Conservation (phyloP, 2,888 invertebrate genomes). For the Deilephila elpenor region DNA sequence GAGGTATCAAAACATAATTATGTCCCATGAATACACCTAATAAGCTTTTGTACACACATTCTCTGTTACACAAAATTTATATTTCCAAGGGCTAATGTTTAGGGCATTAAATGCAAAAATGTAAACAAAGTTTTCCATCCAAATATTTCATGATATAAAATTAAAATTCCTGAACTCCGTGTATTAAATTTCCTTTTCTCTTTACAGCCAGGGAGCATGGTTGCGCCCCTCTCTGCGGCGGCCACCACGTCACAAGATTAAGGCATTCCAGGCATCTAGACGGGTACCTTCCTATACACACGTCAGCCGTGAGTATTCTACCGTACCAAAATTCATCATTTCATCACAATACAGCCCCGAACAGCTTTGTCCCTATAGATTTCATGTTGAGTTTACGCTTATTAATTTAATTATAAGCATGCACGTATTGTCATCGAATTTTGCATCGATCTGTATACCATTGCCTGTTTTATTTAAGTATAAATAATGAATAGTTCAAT, state of each 20-base stretch:
- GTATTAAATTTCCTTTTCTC: slow-evolving; percentile 23
- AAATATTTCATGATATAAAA: slow-evolving; percentile 2
- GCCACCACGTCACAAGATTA: slow-evolving; percentile 77
- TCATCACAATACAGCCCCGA: slow-evolving; percentile 53
- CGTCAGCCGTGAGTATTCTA: slow-evolving; percentile 71
- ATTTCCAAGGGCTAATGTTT: not conserved
- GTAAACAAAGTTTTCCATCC: not conserved
- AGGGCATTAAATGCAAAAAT: not conserved
- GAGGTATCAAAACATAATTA: too few species aligned
- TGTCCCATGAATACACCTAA: too few species aligned
- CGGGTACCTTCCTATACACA: slow-evolving; percentile 65
- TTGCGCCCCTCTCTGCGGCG: slow-evolving; percentile 33
- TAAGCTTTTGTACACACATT: not conserved
- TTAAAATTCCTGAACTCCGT: slow-evolving; percentile 23
- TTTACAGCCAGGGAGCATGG: slow-evolving; percentile 69
- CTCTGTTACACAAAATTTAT: not conserved
- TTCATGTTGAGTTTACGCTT: slow-evolving; percentile 73
- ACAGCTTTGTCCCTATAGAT: slow-evolving; percentile 73
- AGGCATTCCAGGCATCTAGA: slow-evolving; percentile 75
- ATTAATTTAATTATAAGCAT: slow-evolving; percentile 55
- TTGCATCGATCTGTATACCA: slow-evolving; percentile 34
- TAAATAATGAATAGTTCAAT: slow-evolving; percentile 7
- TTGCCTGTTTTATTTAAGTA: slow-evolving; percentile 28
- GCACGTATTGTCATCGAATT: slow-evolving; percentile 35
- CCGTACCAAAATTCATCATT: slow-evolving; percentile 45